A percentile compares a stretch with the other conserved stretches of the same genome.
phyloP scores from a whole-genome alignment of 2,113 vertebrate genomes.

The Alexandromys fortis region DNA sequence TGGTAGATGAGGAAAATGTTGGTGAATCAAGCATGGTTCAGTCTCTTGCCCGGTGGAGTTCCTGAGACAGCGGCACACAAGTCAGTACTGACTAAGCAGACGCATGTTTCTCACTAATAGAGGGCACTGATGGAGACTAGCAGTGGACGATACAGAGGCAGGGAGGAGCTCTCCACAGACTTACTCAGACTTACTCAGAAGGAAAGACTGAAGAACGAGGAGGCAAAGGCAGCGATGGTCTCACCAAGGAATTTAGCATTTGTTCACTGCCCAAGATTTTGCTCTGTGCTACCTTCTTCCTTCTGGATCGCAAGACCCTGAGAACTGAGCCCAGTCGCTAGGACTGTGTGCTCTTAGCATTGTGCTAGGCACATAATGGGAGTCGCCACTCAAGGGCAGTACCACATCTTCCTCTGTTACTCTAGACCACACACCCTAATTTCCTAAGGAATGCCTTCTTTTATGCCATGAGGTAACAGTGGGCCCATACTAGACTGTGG shows the following conservation, averaged over 20 bases:
- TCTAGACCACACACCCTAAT: background rate
- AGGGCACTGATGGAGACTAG: background rate
- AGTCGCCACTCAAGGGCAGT: background rate
- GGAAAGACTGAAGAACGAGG: background rate
- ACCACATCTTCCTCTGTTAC: background rate
- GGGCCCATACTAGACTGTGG: background rate
- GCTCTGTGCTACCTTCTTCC: background rate
- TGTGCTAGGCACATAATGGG: background rate
- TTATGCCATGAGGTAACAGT: background rate
- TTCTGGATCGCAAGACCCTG: background rate
- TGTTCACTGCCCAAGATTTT: background rate
- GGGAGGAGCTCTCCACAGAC: background rate
- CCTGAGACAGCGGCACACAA: background rate
- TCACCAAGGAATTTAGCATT: background rate
- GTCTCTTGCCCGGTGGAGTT: background rate
- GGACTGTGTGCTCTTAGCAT: background rate
- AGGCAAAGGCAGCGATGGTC: background rate
- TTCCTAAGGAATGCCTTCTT: constrained; percentile 16
- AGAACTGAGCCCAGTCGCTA: background rate
- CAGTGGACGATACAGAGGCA: background rate
- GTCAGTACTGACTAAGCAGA: background rate
- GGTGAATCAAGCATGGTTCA: background rate
- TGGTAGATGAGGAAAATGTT: background rate
- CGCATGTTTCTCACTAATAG: background rate
- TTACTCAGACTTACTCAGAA: background rate